These are phyloP conservation scores for Turritopsis rubra DNA, from an alignment of 30 jellyfish, hydroid and myxozoan genomes.

Conservation along the genomic window DNA sequence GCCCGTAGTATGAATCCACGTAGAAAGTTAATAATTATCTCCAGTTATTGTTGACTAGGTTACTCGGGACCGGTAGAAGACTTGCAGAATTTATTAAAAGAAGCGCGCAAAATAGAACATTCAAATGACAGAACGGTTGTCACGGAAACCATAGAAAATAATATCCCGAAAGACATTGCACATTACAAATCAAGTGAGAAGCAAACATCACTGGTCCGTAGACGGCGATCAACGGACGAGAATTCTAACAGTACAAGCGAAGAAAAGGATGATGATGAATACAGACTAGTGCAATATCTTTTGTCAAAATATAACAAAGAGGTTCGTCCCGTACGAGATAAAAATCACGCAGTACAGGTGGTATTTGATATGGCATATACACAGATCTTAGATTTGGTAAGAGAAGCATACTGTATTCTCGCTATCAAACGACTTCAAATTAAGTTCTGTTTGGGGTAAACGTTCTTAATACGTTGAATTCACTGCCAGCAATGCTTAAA, in stretches of 20 bases:
- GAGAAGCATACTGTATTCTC: not conserved
- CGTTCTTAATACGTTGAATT: too few species aligned
- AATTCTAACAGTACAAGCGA: not conserved
- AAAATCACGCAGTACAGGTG: slow-evolving; percentile 68
- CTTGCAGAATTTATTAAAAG: not conserved
- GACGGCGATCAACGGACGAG: not conserved
- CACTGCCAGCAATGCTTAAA: too few species aligned
- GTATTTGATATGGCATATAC: slow-evolving; percentile 82
- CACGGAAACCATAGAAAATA: not conserved
- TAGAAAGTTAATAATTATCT: too few species aligned
- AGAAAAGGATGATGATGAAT: slow-evolving; percentile 63
- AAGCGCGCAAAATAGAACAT: not conserved
- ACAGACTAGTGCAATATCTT: slow-evolving; percentile 38
- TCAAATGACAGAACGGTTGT: not conserved
- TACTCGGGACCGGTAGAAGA: not conserved
- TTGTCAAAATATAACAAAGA: slow-evolving; percentile 59
- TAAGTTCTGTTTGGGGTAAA: too few species aligned
- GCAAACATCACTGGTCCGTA: not conserved
- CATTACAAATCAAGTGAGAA: not conserved
- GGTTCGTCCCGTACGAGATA: slow-evolving; percentile 81
- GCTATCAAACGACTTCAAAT: not conserved
- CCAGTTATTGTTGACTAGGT: not conserved
- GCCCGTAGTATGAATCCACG: not conserved
- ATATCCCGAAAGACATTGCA: not conserved
- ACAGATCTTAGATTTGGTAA: slow-evolving; percentile 81